Base-by-base conservation (phyloP, 2,888 invertebrate genomes). In the Chrysotoxum bicinctum region DNA sequence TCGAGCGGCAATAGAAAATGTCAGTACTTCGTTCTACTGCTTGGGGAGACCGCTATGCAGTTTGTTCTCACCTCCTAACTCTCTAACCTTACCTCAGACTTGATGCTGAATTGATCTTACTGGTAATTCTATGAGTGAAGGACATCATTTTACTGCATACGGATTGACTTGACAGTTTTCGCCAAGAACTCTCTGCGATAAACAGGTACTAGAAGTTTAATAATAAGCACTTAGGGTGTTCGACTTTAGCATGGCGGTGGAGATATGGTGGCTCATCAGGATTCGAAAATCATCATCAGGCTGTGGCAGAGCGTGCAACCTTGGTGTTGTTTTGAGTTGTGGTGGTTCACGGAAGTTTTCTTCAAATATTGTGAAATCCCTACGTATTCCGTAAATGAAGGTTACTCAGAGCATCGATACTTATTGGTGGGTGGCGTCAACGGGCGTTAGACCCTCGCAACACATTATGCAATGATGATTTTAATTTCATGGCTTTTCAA, bases 401-500 rank as follows among this genome's bases (percentile, higher is more conserved):
- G 6, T 30, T 73, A 76, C 62, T 64, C 9, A 54, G 21, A 35
- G 70, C 60, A 73, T 80, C 62, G 80, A 68, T 62, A 21, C 40
- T 35, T 21, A 58, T 58, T 45, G 35, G 6, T n/a, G n/a, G 26
- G 4, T 8, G n/a, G 8, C 2, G 19, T 3, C n/a, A n/a, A n/a
- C n/a, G 21, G 2, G 48, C 8, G 14, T 3, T 8, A 7, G 14
- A 7, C 3, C 0, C 21, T 19, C 2, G 19, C n/a, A 26, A 50
- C 37, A n/a, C 52, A 19, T 60, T 37, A 43, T n/a, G 19, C 64
- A 45, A 62, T 74, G 80, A 54, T 74, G 68, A 74, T 52, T 68
- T 80, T 79, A 79, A 74, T 69, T 80, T 80, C 23, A 62, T 80
- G 37, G 74, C 66, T 66, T 79, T 72, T 73, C 48, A 64, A 35